phyloP scores from a whole-genome alignment of 2,797 vertebrate species.

The Hoplostethus mediterraneus region DNA sequence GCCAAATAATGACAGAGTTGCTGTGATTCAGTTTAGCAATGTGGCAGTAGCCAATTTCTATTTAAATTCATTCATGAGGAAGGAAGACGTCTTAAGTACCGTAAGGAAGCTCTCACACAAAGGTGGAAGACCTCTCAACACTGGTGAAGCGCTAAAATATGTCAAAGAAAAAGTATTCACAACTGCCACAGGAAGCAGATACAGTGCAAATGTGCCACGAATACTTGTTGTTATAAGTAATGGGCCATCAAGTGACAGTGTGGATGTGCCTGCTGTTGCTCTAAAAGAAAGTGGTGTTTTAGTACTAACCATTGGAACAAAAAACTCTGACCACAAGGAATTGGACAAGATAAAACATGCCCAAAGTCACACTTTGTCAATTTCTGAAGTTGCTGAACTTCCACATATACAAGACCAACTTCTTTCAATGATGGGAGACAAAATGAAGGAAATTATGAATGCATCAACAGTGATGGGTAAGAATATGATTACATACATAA shows the following conservation, averaged over 20 bases:
- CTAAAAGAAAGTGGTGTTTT: constrained; percentile 59
- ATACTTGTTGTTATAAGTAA: constrained; percentile 66
- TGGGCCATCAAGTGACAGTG: constrained; percentile 65
- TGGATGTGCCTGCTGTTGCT: constrained; percentile 46
- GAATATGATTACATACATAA: neutral
- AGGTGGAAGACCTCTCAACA: constrained; percentile 74
- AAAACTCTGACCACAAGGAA: constrained; percentile 61
- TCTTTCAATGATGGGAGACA: constrained; percentile 24
- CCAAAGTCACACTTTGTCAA: constrained; percentile 27
- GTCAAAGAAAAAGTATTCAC: constrained; percentile 70
- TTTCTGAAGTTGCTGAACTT: constrained; percentile 61
- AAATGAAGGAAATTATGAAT: constrained; percentile 7
- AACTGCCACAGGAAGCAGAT: constrained; percentile 67
- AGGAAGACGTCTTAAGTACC: constrained; percentile 67
- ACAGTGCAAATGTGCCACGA: constrained; percentile 58
- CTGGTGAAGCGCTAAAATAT: constrained; percentile 67
- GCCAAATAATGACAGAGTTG: constrained; percentile 66
- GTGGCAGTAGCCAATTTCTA: constrained; percentile 70
- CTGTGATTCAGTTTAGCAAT: constrained; percentile 77
- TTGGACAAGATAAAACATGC: constrained; percentile 53
- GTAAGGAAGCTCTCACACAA: constrained; percentile 70
- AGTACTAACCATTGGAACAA: constrained; percentile 67
- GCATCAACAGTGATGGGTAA: constrained; percentile 28
- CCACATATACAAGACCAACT: constrained; percentile 48
- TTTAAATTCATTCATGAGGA: constrained; percentile 75